A percentile compares a stretch with the other conserved stretches of the same genome.
Evolutionary conservation across 2,888 invertebrate species (phyloP).

Genomic region (Cetonia aurata): DNA sequence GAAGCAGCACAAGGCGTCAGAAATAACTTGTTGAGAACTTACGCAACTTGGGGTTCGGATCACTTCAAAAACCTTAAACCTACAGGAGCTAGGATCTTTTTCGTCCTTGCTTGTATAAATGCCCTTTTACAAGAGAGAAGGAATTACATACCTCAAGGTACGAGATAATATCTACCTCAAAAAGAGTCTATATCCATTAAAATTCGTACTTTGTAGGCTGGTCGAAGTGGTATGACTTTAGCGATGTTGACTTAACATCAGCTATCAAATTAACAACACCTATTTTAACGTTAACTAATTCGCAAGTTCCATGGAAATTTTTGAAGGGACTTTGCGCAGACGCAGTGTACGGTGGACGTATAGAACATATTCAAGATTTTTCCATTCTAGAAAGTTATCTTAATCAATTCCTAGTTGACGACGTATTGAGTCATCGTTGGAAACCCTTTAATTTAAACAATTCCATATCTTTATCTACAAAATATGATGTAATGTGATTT

Average conservation of each 20-base stretch:
- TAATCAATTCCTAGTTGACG: conserved; percentile 71
- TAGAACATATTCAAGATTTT: conserved; percentile 83
- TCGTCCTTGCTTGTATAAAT: conserved; percentile 89
- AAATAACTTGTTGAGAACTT: conserved; percentile 82
- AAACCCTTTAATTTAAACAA: conserved; percentile 69
- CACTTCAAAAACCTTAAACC: conserved; percentile 60
- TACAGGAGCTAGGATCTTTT: conserved; percentile 69
- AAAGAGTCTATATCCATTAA: neutral
- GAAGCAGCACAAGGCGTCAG: conserved; percentile 90
- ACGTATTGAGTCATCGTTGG: conserved; percentile 73
- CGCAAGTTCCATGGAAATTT: conserved; percentile 76
- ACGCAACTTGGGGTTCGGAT: conserved; percentile 76
- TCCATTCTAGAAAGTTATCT: conserved; percentile 78
- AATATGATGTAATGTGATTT: conserved; percentile 65
- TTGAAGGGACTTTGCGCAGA: conserved; percentile 82
- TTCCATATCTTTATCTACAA: conserved; percentile 70
- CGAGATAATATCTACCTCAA: too few relatives aligned
- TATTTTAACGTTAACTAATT: conserved; percentile 61
- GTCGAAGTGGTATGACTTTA: conserved; percentile 92
- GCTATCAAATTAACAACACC: conserved; percentile 74
- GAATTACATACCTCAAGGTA: conserved; percentile 89
- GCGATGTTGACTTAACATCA: conserved; percentile 82
- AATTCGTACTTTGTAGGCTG: conserved; percentile 72
- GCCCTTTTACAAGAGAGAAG: conserved; percentile 92
- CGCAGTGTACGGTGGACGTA: conserved; percentile 88